Evolutionary conservation across 2,113 vertebrate species (phyloP), one percentile per base, ranked within the genome.

Genomic region (Cnemophilus loriae): DNA sequence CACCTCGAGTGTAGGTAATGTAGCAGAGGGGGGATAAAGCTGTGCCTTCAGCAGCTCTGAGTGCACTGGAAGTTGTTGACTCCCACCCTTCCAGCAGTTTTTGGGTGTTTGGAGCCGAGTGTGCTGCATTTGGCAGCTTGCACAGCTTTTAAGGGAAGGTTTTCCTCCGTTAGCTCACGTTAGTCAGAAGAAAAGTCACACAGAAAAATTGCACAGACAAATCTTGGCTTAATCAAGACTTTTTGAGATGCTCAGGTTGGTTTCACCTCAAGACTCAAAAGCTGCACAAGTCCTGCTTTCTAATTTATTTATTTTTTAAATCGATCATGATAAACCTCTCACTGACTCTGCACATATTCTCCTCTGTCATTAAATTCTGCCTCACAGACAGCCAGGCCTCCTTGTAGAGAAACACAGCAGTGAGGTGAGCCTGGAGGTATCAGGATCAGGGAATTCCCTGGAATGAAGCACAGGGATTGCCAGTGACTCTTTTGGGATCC

Each of bases 341-440:
- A 6, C 10, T 61, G 56, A 30, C 30, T 20, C 53, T 35, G 63
- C 78, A 41, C 39, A 1, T 11, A 9, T 32, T 76, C 52, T 37
- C 7, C 23, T 44, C 16, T 18, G 0, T 32, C 41, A 42, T 3
- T 32, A 16, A 69, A 49, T 77, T 56, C 15, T 76, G 35, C 64
- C 71, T 60, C 47, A 8, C 53, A 55, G 30, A 0, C 33, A 46
- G 44, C 33, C 78, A 76, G 79, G 14, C 26, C 47, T 49, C 15
- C 2, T 0, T 41, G 26, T 1, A 21, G 47, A 7, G 41, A 55
- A 90, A 55, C 13, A 1, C 21, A 35, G 13, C 32, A 18, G 8
- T 0, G 4, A 77, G 80, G 60, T 28, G 35, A 35, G 22, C 3
- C 12, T 50, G 55, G 24, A 24, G 35, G 14, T 1, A 0, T 0